Evolutionary conservation across 1,140 invertebrate species (phyloP), one percentile per base, ranked within the genome.

Genomic region (Ceratina calcarata): DNA sequence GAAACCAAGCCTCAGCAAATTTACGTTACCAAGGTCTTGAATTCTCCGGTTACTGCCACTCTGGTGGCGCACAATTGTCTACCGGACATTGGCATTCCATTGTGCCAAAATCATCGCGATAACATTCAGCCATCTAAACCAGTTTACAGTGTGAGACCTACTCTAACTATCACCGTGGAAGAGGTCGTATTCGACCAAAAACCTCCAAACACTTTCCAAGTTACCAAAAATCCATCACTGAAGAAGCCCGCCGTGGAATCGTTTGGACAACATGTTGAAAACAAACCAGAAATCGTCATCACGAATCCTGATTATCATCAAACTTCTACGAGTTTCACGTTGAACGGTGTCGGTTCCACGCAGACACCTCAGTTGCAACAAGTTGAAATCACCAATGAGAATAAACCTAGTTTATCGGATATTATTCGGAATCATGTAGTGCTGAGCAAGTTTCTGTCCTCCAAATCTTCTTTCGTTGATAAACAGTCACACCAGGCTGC

Each of bases 61-160:
- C 68, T 89, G 0, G 73, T 90, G 0, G 84, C 86, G 1, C 18
- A 70, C 3, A 82, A 76, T 20, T 90, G 88, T 32, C 27, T 85
- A 1, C 87, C 88, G 0, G 77, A 89, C 22, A 78, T 88, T 3
- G 86, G 81, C 0, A 8, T 89, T 0, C 85, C 85, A 0, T 32
- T 85, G 1, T 88, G 85, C 73, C 18, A 77, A 16, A 15, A 75
- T 15, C 27, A 81, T 49, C 65, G 80, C 22, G 20, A 20, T 2
- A 4, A 22, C 10, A 0, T 24, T 16, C 15, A 65, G 51, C 20
- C 51, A 4, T 55, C 60, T 0, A 49, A 13, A 22, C 22, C 76
- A 0, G 1, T 15, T 24, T 2, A 10, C 8, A 0, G 10, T 0
- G 12, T 8, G 4, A 58, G 12, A 18, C 66, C 80, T 7, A 1